Evolutionary conservation across 35 echinoderm and acorn worm genomes (phyloP), one percentile per base, ranked within the genome.

Genomic region (Hemicentrotus pulcherrimus): DNA sequence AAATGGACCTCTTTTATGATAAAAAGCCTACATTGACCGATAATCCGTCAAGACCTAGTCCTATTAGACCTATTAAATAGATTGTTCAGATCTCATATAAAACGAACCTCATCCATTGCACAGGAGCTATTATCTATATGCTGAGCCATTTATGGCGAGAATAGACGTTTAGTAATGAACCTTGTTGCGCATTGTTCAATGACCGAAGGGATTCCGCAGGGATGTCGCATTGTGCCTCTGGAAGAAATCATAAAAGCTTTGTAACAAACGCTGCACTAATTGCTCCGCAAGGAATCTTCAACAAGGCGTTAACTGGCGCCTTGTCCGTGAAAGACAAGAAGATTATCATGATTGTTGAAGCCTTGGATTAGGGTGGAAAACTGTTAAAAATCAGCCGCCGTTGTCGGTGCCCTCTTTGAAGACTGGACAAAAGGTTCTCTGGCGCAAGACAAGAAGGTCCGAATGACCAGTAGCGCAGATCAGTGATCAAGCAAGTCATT

Each of bases 331-430:
- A 58, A 93, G 24, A 16, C 32, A 47, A 58, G 91, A 58, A 58
- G 91, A 93, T 93, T 58, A 93, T 93, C 91, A 93, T 48, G 2
- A 93, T 93, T 93, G 45, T 93, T 16, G 91, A 93, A 93, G 88
- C 88, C 88, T 30, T 90, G 91, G 91, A 93, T 90, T 28, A 87
- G 32, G 88, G 22, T 24, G 86, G n/a, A 58, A 93, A 58, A 93
- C 91, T 50, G 46, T 93, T 93, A 58, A 93, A 93, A 93, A 18
- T 93, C 48, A 58, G 48, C 91, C 91, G 46, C 91, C 30, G 31
- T 93, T 58, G 91, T 93, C 91, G 91, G 91, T 58, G n/a, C 30
- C 4, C 30, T 31, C 46, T 93, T 93, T 93, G 91, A 93, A 46
- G 91, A 18, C 5, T 4, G 91, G 41, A 93, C 91, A 93, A 93